Conservation (phyloP, 2,888 invertebrate species). For the Bibio marci region DNA sequence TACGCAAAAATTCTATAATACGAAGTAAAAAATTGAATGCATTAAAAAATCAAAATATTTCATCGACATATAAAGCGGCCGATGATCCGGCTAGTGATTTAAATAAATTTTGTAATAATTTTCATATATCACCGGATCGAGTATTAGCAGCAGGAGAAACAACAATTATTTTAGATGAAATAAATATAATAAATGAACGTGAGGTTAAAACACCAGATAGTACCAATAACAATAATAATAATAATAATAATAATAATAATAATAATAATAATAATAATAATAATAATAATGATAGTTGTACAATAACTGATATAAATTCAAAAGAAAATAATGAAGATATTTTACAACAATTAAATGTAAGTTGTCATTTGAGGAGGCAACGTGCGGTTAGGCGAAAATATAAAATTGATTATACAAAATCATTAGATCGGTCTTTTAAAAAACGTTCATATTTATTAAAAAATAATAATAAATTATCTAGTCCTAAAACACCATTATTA, state of each 20-base stretch:
- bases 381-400: constrained; percentile 23
- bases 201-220: constrained; percentile 20
- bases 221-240: neutral
- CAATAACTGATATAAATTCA: neutral
- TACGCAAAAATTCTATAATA: constrained; percentile 8
- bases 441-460: constrained; percentile 12
- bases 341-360: constrained; percentile 1
- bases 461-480: neutral
- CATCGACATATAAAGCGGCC: constrained; percentile 24
- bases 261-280: too few species aligned
- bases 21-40: constrained; percentile 5
- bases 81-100: constrained; percentile 29
- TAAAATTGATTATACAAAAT: constrained; percentile 9
- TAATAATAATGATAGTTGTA: too few species aligned
- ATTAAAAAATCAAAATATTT: constrained; percentile 9
- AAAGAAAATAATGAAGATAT: neutral
- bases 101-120: constrained; percentile 20
- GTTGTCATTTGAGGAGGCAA: constrained; percentile 19
- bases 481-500: constrained; percentile 3
- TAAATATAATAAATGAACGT: constrained; percentile 15
- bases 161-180: constrained; percentile 10
- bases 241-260: neutral
- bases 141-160: constrained; percentile 6
- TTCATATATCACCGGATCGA: constrained; percentile 7
- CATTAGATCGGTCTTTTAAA: neutral